These are phyloP conservation scores for Thermophis baileyi DNA, from an alignment of 2,113 vertebrate species.

Conservation along the genomic window DNA sequence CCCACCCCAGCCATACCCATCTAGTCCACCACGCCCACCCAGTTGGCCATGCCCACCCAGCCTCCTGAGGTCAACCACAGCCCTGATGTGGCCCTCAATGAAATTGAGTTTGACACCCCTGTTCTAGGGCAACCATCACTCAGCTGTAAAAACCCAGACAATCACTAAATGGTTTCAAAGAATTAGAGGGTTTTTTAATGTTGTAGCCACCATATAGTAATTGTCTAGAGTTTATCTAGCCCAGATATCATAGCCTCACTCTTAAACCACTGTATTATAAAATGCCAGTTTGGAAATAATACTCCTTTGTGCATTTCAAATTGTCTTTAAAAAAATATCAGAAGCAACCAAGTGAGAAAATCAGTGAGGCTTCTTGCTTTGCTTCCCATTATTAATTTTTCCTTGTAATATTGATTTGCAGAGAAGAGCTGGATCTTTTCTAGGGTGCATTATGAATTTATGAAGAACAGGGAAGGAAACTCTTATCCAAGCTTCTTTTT, in stretches of 20 bases:
- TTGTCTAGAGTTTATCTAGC: background rate
- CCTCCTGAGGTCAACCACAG: too few relatives aligned
- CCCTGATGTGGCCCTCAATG: too few relatives aligned
- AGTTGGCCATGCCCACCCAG: too few relatives aligned
- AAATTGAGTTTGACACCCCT: too few relatives aligned
- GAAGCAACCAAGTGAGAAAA: background rate
- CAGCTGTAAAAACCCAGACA: background rate
- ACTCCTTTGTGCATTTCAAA: constrained; percentile 1
- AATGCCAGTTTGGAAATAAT: constrained; percentile 28
- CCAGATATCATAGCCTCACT: background rate
- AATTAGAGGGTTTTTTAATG: background rate
- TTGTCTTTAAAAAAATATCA: background rate
- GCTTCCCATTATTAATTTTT: background rate
- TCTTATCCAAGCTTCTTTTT: background rate
- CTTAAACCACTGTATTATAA: background rate
- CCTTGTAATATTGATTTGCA: background rate
- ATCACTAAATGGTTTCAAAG: background rate
- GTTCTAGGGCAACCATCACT: background rate
- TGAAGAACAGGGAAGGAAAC: background rate
- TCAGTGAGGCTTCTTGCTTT: background rate
- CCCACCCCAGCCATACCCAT: too few relatives aligned
- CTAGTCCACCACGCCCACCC: too few relatives aligned
- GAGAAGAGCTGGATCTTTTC: background rate
- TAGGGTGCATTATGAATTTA: background rate
- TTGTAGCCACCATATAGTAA: background rate